Percentiles rank a stretch among this genome's conserved stretches.
Conservation (phyloP, 2,113 vertebrate species). For the Sceloporus undulatus region DNA sequence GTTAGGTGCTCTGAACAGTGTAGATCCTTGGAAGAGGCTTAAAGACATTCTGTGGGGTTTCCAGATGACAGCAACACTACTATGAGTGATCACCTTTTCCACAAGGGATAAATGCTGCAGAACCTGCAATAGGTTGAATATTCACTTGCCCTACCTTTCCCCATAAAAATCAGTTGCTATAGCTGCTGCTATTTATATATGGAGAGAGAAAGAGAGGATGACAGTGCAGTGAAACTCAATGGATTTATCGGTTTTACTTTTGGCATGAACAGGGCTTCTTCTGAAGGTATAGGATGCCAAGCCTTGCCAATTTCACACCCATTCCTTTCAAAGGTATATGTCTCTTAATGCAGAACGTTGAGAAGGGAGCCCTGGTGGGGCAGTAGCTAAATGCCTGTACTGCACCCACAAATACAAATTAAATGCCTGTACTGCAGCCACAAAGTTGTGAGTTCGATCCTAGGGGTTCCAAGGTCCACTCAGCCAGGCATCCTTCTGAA, state of each 20-base stretch:
- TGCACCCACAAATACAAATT: no score
- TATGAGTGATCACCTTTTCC: background rate
- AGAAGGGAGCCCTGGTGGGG: background rate
- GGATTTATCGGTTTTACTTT: background rate
- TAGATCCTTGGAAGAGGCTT: background rate
- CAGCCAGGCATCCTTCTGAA: no score
- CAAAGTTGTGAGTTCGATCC: no score
- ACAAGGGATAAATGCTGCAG: background rate
- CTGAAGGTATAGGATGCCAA: background rate
- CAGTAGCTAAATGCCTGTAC: no score
- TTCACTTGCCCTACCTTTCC: background rate
- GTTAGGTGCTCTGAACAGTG: background rate
- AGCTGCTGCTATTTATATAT: background rate
- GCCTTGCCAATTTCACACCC: background rate
- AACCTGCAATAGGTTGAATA: background rate
- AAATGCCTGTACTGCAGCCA: no score
- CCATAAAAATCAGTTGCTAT: background rate
- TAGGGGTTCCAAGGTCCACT: no score
- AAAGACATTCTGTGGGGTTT: background rate
- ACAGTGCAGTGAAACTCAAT: background rate
- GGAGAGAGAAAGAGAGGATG: background rate
- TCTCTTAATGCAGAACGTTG: background rate
- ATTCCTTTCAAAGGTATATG: background rate
- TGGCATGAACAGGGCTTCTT: background rate
- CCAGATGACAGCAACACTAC: background rate